Percentiles rank a stretch among this genome's conserved stretches.
phyloP scores from a whole-genome alignment of 2,888 invertebrate genomes.

The Metalampra italica region DNA sequence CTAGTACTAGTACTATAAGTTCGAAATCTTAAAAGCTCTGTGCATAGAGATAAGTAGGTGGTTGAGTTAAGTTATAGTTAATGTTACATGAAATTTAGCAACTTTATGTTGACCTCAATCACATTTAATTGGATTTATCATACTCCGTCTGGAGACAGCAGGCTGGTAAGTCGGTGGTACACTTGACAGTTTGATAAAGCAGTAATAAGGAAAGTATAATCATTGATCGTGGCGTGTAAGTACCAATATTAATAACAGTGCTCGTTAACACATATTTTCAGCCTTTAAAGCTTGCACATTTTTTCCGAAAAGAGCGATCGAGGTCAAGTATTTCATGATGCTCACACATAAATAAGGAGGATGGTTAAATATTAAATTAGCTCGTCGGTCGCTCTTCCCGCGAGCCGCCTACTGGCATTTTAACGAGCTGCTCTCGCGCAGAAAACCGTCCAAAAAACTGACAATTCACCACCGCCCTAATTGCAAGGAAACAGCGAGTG shows the following conservation, averaged over 20 bases:
- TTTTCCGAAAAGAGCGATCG: constrained; percentile 48
- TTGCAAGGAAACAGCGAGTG: constrained; percentile 44
- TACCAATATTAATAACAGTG: constrained; percentile 14
- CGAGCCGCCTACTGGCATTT: constrained; percentile 51
- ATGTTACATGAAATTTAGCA: too few species aligned
- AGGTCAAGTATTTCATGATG: constrained; percentile 50
- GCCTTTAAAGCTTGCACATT: constrained; percentile 32
- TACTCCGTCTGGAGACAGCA: too few species aligned
- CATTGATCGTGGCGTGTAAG: not conserved
- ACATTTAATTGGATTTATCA: too few species aligned
- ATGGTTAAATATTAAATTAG: constrained; percentile 61
- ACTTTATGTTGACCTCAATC: too few species aligned
- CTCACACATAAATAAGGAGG: constrained; percentile 43
- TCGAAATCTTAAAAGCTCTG: not conserved
- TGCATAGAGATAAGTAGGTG: too few species aligned
- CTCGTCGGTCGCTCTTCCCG: constrained; percentile 45
- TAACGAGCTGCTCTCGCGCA: constrained; percentile 57
- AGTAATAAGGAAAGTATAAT: not conserved
- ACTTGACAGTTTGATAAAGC: not conserved
- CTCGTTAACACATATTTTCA: constrained; percentile 34
- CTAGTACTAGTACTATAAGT: not conserved
- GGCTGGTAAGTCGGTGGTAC: too few species aligned
- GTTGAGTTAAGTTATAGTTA: too few species aligned
- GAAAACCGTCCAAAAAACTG: constrained; percentile 41
- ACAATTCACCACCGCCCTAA: constrained; percentile 43